phyloP scores from a whole-genome alignment of 2,888 invertebrate genomes.

The Trissoscelio sp. region DNA sequence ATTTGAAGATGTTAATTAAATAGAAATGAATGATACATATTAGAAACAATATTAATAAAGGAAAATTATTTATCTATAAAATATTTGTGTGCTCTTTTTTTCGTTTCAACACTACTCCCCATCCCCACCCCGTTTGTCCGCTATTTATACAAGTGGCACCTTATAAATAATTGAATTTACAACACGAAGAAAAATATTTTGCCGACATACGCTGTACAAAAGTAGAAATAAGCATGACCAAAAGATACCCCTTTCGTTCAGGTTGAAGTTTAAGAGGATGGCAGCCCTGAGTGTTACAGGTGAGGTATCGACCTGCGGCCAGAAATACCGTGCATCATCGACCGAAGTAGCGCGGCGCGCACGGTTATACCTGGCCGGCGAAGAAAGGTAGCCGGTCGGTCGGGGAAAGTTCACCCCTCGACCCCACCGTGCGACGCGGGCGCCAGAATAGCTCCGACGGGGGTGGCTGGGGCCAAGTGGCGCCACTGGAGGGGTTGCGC shows the following conservation, averaged over 20 bases:
- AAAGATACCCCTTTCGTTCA: conserved; percentile 43
- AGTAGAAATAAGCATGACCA: conserved; percentile 4
- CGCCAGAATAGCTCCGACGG: conserved; percentile 39
- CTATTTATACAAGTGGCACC: too few species aligned
- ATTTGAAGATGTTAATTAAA: too few species aligned
- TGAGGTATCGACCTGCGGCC: conserved; percentile 82
- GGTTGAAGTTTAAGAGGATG: conserved; percentile 63
- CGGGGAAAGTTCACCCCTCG: conserved; percentile 70
- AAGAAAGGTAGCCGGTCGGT: conserved; percentile 65
- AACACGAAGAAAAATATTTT: too few species aligned
- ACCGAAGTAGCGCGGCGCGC: conserved; percentile 76
- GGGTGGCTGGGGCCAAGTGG: conserved; percentile 60
- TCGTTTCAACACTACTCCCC: too few species aligned
- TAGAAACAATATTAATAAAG: too few species aligned
- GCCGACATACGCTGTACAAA: too few species aligned
- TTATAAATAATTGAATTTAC: too few species aligned
- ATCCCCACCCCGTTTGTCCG: too few species aligned
- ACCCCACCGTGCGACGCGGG: conserved; percentile 34
- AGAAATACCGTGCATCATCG: conserved; percentile 83
- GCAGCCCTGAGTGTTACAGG: conserved; percentile 76
- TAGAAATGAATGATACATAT: too few species aligned
- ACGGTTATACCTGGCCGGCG: conserved; percentile 72
- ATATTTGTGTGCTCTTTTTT: too few species aligned
- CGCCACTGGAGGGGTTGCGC: conserved; percentile 74
- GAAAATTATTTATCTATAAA: too few species aligned